phyloP scores from a whole-genome alignment of 2,797 vertebrate genomes.

The Uromys caudimaculatus region DNA sequence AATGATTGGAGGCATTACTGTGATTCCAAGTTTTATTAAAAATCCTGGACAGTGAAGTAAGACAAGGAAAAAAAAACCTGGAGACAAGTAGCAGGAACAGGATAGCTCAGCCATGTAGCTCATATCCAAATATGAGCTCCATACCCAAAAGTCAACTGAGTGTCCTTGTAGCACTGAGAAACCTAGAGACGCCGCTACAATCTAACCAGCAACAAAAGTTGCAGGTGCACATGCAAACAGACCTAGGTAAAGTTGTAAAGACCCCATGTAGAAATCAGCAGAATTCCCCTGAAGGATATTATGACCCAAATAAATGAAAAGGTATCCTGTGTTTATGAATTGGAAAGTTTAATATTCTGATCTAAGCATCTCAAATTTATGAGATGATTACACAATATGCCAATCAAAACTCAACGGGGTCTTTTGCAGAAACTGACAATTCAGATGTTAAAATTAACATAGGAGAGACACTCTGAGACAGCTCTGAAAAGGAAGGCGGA shows the following conservation, averaged over 20 bases:
- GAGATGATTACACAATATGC: conserved; percentile 23
- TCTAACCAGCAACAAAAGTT: background rate
- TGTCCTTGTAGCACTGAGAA: background rate
- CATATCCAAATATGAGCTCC: background rate
- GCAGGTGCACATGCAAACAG: background rate
- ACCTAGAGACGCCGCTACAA: background rate
- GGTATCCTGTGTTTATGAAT: background rate
- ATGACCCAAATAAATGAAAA: conserved; percentile 1
- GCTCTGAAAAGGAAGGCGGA: background rate
- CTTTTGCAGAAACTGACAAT: background rate
- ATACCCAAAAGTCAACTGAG: background rate
- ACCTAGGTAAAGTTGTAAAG: background rate
- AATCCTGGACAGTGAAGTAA: background rate
- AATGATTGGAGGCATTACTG: background rate
- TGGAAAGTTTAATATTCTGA: conserved; percentile 6
- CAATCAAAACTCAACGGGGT: conserved; percentile 3
- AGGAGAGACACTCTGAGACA: conserved; percentile 1
- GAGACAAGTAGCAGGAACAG: background rate
- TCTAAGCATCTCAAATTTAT: background rate
- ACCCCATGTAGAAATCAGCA: background rate
- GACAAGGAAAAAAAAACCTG: background rate
- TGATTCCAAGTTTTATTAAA: background rate
- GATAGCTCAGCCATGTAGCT: background rate
- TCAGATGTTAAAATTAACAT: conserved; percentile 50
- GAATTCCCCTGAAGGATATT: background rate